phyloP scores from a whole-genome alignment of 2,888 invertebrate species.

The Coecobrya sp. region DNA sequence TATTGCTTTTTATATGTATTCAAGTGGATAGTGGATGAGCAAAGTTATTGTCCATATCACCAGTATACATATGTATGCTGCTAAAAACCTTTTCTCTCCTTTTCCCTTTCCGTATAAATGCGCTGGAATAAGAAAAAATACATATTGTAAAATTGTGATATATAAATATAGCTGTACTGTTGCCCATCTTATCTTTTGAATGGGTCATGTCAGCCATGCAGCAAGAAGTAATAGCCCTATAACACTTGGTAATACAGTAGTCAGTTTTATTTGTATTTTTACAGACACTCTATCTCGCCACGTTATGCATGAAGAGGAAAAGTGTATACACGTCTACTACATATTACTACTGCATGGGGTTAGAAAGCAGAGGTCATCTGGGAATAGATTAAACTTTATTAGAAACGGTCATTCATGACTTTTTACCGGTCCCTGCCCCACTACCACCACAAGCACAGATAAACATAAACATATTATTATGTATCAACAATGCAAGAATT shows the following conservation, averaged over 20 bases:
- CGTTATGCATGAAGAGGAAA: constrained; percentile 65
- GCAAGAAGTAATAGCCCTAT: constrained; percentile 50
- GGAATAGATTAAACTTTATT: constrained; percentile 82
- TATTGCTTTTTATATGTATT: constrained; percentile 57
- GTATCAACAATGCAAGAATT: neutral
- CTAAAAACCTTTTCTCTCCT: constrained; percentile 14
- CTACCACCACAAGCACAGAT: constrained; percentile 25
- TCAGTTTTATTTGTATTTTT: constrained; percentile 80
- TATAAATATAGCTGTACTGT: constrained; percentile 25
- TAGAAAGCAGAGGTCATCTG: constrained; percentile 77
- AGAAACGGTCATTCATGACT: constrained; percentile 76
- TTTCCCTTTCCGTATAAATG: constrained; percentile 21
- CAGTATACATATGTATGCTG: neutral
- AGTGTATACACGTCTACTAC: neutral
- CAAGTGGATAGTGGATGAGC: neutral
- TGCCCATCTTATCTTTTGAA: constrained; percentile 78
- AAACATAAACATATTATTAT: constrained; percentile 41
- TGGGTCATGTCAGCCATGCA: constrained; percentile 75
- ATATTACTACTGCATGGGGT: constrained; percentile 42
- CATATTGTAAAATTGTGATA: constrained; percentile 72
- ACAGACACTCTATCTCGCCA: constrained; percentile 74
- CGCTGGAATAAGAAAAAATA: constrained; percentile 6
- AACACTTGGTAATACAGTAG: constrained; percentile 60
- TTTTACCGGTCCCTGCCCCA: constrained; percentile 64
- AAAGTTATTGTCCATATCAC: neutral